Evolutionary conservation across 2,113 vertebrate species (phyloP).

Genomic region (Brienomyrus brachyistius): DNA sequence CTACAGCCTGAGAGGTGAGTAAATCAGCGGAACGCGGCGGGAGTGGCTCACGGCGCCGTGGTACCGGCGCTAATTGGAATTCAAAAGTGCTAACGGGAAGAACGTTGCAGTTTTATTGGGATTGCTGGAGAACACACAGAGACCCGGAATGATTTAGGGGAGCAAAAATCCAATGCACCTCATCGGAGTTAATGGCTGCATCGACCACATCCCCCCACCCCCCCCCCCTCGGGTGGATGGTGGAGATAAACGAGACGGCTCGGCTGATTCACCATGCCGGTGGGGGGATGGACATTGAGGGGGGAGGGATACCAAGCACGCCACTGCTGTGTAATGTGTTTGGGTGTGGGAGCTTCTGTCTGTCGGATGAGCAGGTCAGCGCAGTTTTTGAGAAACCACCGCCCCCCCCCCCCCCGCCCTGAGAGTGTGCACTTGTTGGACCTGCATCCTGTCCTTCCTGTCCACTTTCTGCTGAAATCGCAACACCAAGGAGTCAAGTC

Average conservation of each 20-base stretch:
- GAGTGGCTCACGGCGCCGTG: neutral
- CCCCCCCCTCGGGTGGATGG: neutral
- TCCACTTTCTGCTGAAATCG: neutral
- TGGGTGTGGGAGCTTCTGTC: neutral
- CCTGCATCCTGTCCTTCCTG: neutral
- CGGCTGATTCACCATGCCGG: neutral
- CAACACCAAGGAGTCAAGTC: neutral
- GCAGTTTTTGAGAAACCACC: no score
- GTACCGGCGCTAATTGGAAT: neutral
- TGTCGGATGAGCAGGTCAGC: neutral
- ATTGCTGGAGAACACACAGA: neutral
- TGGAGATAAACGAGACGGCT: neutral
- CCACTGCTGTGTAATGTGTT: neutral
- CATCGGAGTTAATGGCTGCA: neutral
- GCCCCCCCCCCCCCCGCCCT: neutral
- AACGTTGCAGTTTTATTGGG: neutral
- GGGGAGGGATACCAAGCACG: neutral
- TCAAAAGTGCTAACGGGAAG: neutral
- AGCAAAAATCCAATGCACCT: constrained; percentile 16
- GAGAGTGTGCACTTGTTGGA: neutral
- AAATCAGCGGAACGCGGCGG: neutral
- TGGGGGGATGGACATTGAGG: neutral
- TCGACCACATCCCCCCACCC: neutral
- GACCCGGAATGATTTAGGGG: constrained; percentile 10
- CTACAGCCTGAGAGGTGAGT: neutral